A percentile compares a stretch with the other conserved stretches of the same genome.
These are phyloP conservation scores for Actenoides hombroni DNA, from an alignment of 2,113 vertebrate species.

Conservation along the genomic window DNA sequence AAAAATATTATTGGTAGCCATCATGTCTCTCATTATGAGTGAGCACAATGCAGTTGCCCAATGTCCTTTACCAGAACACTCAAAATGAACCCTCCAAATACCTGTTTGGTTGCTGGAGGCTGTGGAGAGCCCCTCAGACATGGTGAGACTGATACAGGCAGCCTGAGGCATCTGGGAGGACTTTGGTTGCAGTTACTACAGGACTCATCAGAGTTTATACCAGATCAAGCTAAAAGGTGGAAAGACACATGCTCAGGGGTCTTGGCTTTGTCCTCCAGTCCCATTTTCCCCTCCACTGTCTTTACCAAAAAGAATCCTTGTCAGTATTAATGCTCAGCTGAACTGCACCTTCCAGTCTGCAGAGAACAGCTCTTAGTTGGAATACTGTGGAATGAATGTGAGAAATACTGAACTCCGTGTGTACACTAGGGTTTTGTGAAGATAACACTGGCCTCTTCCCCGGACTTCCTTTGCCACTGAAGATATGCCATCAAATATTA, in stretches of 20 bases:
- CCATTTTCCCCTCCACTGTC: not conserved
- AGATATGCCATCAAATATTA: not conserved
- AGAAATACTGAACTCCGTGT: not conserved
- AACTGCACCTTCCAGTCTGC: not conserved
- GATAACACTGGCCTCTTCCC: fast-evolving
- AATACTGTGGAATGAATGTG: too few relatives aligned
- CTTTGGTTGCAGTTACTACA: not conserved
- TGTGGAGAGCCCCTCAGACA: not conserved
- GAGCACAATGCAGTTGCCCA: not conserved
- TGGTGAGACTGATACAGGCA: not conserved
- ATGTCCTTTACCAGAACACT: not conserved
- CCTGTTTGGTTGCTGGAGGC: not conserved
- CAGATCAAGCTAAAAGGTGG: not conserved
- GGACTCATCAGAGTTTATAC: not conserved
- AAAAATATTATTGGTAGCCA: not conserved
- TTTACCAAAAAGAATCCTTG: not conserved
- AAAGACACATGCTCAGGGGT: not conserved
- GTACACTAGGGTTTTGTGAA: not conserved
- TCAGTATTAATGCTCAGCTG: not conserved
- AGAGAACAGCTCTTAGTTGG: not conserved
- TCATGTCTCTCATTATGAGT: not conserved
- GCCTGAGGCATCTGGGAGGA: not conserved
- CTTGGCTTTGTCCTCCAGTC: not conserved
- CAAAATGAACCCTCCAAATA: not conserved
- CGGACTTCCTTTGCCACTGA: not conserved